Conservation (phyloP, 1,140 invertebrate species). For the Pogonus chalceus region DNA sequence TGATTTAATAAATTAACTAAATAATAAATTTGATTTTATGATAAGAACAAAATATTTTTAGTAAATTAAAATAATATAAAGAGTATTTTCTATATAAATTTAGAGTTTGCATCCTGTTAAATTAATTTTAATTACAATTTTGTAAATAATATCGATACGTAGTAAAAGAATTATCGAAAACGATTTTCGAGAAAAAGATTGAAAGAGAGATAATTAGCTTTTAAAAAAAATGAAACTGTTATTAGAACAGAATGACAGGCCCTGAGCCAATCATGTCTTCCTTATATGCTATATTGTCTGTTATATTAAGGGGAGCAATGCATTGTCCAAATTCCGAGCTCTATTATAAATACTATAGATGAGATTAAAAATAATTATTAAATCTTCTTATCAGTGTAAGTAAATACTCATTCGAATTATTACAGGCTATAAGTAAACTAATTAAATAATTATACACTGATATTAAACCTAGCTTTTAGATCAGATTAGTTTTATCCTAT, state of each 20-base stretch:
- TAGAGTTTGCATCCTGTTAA: too few species aligned
- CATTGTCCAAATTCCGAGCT: constrained; percentile 5
- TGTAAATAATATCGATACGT: constrained; percentile 3
- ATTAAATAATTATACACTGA: constrained; percentile 5
- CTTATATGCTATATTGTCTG: constrained; percentile 6
- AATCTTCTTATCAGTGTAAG: constrained; percentile 6
- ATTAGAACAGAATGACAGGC: constrained; percentile 4
- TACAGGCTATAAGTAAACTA: constrained; percentile 1
- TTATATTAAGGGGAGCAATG: constrained; percentile 7
- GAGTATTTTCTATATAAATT: too few species aligned
- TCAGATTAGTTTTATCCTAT: too few species aligned
- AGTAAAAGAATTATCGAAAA: background rate
- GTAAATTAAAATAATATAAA: too few species aligned
- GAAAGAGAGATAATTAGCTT: too few species aligned
- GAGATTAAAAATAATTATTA: background rate
- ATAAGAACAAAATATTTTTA: too few species aligned
- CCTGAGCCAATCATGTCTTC: constrained; percentile 2
- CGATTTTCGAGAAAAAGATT: background rate
- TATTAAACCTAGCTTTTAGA: too few species aligned
- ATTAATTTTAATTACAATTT: background rate
- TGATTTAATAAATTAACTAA: too few species aligned
- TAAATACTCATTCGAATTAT: constrained; percentile 6
- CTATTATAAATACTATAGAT: background rate
- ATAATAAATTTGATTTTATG: too few species aligned
- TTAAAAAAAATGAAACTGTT: background rate